Evolutionary conservation across 2,113 vertebrate genomes (phyloP), one percentile per base, ranked within the genome.

Genomic region (Epinephelus moara): DNA sequence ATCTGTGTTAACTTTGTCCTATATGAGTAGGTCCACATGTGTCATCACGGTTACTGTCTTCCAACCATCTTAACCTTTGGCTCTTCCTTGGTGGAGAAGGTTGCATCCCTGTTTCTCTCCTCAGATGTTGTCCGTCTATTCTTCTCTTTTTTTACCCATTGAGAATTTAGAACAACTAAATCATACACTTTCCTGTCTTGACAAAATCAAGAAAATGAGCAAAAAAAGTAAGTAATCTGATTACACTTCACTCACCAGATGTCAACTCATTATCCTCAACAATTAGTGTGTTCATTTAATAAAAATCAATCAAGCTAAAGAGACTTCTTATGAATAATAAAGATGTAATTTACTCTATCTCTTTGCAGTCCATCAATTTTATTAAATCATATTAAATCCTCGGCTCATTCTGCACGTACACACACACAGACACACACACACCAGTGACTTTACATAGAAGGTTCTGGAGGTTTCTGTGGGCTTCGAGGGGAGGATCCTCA

Each of bases 401-500:
- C 17, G 19, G 18, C 27, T 37, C 15, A 2, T 27, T 27, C 47
- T 56, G 37, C 60, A 63, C 13, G 1, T 33, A 37, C n/a, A 78
- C n/a, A 45, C 40, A 7, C 40, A 30, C 30, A 30, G 49, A 63
- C 13, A 1, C 27, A 37, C n/a, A 52, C 25, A 55, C 78, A 91
- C 81, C 70, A 78, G 79, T 30, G 74, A 27, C 5, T 55, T 33
- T 14, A 70, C 17, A 49, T 45, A 37, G n/a, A 25, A 19, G 62
- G 66, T 88, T 84, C 50, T 47, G 69, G 79, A 2, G 2, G 81
- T 68, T 75, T 78, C 72, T 74, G 45, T 63, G 53, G 14, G 11
- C 68, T 87, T 33, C 19, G 23, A 23, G 47, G 52, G 83, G 85
- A 83, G 68, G 88, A 85, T 81, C 84, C 68, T 78, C 87, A 89